Percentiles rank a stretch among this genome's conserved stretches.
Evolutionary conservation across 2,797 vertebrate genomes (phyloP).

Genomic region (Amblyraja radiata): DNA sequence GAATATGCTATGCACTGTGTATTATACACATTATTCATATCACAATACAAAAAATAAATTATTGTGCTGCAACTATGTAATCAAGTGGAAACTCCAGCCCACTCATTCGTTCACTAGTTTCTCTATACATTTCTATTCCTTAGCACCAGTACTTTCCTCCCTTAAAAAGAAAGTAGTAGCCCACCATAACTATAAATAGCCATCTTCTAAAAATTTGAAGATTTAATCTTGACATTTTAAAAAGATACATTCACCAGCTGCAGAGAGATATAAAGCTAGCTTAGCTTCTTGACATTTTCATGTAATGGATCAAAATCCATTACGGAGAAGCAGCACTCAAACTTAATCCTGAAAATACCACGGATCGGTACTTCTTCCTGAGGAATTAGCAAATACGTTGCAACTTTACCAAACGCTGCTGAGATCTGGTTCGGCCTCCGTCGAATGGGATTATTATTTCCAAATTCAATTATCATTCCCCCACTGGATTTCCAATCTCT

Average conservation of each 20-base stretch:
- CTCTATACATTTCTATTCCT: constrained; percentile 27
- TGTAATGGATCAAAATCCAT: constrained; percentile 14
- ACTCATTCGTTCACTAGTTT: constrained; percentile 25
- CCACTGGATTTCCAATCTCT: neutral
- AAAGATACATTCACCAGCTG: neutral
- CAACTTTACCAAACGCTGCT: neutral
- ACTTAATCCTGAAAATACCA: constrained; percentile 25
- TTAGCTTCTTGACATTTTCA: neutral
- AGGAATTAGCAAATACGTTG: constrained; percentile 3
- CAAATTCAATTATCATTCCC: neutral
- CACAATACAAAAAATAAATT: constrained; percentile 38
- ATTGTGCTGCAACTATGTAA: constrained; percentile 33
- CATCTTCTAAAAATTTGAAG: constrained; percentile 18
- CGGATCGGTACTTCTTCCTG: constrained; percentile 1
- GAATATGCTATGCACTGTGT: constrained; percentile 28
- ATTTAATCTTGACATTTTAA: constrained; percentile 21
- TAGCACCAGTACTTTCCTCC: constrained; percentile 15
- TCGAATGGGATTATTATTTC: neutral
- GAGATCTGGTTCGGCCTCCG: neutral
- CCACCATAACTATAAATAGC: constrained; percentile 8
- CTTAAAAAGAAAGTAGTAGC: constrained; percentile 29
- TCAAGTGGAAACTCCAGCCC: constrained; percentile 2
- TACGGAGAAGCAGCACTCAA: constrained; percentile 12
- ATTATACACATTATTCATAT: constrained; percentile 31
- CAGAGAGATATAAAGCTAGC: constrained; percentile 23